phyloP scores from a whole-genome alignment of 2,113 vertebrate species.

The Tringa solitaria region DNA sequence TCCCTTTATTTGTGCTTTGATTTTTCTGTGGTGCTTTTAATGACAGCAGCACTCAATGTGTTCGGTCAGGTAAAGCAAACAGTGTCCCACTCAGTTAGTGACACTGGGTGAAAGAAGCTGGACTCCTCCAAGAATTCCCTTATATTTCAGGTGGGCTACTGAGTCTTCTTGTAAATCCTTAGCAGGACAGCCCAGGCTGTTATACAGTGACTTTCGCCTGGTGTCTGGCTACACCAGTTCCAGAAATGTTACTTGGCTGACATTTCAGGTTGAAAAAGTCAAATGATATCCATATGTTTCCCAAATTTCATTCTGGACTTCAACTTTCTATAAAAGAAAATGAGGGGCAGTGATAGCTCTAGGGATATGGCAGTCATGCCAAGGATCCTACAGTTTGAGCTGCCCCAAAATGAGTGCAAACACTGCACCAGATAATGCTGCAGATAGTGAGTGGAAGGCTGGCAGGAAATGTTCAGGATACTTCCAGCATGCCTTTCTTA shows the following conservation, averaged over 20 bases:
- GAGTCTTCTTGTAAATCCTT: not conserved
- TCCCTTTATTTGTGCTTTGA: not conserved
- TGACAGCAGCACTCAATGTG: not conserved
- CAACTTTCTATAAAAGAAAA: not conserved
- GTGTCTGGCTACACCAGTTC: not conserved
- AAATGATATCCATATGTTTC: not conserved
- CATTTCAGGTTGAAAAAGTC: not conserved
- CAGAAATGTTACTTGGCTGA: conserved; percentile 14
- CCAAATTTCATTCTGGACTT: not conserved
- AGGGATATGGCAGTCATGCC: not conserved
- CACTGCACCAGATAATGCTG: not conserved
- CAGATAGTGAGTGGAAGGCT: accelerated
- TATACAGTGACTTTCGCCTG: not conserved
- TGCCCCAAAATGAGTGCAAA: not conserved
- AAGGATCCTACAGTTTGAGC: not conserved
- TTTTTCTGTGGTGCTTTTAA: not conserved
- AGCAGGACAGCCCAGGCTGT: not conserved
- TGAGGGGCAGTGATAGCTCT: not conserved
- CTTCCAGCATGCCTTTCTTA: not conserved
- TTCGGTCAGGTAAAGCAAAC: not conserved
- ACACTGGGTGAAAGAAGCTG: not conserved
- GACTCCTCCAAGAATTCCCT: not conserved
- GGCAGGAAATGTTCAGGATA: not conserved
- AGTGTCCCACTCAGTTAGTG: not conserved
- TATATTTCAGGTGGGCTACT: not conserved